Conservation (phyloP, 2,797 vertebrate genomes). For the Leptodactylus fallax region DNA sequence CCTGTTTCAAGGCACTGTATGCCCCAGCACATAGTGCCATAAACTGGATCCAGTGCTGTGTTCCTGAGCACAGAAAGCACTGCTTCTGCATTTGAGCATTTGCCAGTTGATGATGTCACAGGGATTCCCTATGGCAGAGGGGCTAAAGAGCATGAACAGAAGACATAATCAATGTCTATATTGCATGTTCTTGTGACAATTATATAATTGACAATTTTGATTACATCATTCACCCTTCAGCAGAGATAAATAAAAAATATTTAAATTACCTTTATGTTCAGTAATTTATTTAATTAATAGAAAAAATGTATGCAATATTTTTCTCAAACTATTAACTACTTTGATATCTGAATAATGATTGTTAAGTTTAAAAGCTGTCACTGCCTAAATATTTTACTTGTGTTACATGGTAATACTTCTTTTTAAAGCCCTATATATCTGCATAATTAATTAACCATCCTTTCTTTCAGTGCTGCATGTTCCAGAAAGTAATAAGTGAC, state of each 20-base stretch:
- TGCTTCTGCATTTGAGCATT: no score
- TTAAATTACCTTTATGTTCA: neutral
- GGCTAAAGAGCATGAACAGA: no score
- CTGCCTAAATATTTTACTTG: neutral
- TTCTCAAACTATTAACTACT: neutral
- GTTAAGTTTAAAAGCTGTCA: neutral
- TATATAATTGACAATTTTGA: no score
- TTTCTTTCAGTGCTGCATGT: conserved; percentile 5
- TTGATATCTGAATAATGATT: neutral
- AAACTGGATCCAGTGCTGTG: no score
- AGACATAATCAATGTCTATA: neutral
- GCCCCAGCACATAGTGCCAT: no score
- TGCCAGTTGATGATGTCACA: no score
- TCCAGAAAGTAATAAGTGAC: conserved; percentile 37
- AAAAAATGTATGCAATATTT: neutral
- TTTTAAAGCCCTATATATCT: conserved; percentile 8
- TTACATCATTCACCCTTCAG: no score
- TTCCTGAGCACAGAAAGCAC: no score
- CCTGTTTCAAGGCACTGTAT: no score
- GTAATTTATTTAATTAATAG: neutral
- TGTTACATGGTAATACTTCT: conserved; percentile 2
- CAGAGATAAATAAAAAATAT: no score
- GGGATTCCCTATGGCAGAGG: no score
- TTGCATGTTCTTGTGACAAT: no score
- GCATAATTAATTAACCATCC: conserved; percentile 25